A percentile compares a stretch with the other conserved stretches of the same genome.
Conservation (phyloP, 1,140 invertebrate species). For the Batillaria attramentaria region DNA sequence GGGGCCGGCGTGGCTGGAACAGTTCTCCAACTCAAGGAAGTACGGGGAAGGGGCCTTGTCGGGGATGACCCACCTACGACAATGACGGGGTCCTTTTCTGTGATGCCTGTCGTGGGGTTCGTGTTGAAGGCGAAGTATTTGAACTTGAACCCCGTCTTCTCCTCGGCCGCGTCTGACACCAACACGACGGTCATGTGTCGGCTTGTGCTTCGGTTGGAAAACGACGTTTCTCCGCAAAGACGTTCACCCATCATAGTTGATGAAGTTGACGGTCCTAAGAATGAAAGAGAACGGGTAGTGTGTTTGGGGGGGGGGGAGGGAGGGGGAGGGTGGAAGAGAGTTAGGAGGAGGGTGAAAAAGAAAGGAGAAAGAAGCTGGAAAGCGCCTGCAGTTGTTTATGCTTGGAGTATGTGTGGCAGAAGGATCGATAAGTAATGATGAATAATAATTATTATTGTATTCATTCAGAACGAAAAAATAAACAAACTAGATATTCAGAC, state of each 20-base stretch:
- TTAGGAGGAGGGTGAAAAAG: too few relatives aligned
- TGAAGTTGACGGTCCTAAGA: neutral
- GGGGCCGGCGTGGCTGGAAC: neutral
- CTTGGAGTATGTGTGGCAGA: too few relatives aligned
- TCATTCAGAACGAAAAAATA: too few relatives aligned
- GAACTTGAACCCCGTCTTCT: neutral
- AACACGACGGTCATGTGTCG: slow-evolving; percentile 1
- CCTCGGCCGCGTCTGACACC: neutral
- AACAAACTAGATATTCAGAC: too few relatives aligned
- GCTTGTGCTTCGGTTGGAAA: neutral
- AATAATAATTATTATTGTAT: too few relatives aligned
- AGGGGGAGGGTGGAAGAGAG: too few relatives aligned
- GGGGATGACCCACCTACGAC: neutral
- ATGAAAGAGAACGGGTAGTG: too few relatives aligned
- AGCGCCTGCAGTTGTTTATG: neutral
- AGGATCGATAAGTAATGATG: too few relatives aligned
- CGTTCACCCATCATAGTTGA: neutral
- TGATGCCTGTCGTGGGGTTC: neutral
- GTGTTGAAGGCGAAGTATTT: neutral
- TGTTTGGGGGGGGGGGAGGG: too few relatives aligned
- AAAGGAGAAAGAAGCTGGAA: too few relatives aligned
- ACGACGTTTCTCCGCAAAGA: neutral
- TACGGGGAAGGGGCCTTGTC: neutral
- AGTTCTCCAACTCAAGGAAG: neutral
- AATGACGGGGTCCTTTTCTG: neutral